Evolutionary conservation across 2,888 invertebrate genomes (phyloP), one percentile per base, ranked within the genome.

Genomic region (Nephrocerus scutellatus): DNA sequence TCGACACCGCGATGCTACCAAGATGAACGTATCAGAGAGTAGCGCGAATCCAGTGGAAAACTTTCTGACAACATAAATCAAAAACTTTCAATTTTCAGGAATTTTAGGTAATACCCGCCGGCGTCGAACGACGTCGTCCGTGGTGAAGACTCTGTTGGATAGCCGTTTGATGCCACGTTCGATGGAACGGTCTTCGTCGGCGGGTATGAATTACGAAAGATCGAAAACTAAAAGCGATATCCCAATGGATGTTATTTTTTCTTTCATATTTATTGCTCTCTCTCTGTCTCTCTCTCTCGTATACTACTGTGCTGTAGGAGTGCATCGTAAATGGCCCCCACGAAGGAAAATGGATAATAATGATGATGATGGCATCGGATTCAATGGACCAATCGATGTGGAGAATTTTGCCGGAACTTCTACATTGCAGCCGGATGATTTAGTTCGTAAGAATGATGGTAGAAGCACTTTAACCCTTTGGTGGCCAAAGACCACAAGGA

Each of bases 81-180:
- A 51, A n/a, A 51, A 49, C 50, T 51, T 51, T 51, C 47, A 49
- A 49, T 47, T 50, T 47, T 46, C 46, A 46, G 44, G 44, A 44
- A 48, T 45, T 41, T 39, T 43, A 44, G 43, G 41, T 31, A 26
- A n/a, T n/a, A 32, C 6, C 4, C 12, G 3, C 13, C 25, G 25
- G 12, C 13, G 24, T 4, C 15, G 12, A 21, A 23, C n/a, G n/a
- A n/a, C n/a, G n/a, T n/a, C n/a, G n/a, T n/a, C n/a, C n/a, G n/a
- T n/a, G 18, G 14, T 29, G 15, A 14, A 29, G 15, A 16, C 6
- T 15, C 6, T 16, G 8, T 29, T 10, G 15, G 18, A 14, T 9
- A 10, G 15, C 29, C 29, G 18, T 6, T 26, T 26, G 26, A 8
- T 6, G 26, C 6, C 26, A 6, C n/a, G 7, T 12, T 14, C 26